Percentiles rank a stretch among this genome's conserved stretches.
These are phyloP conservation scores for Heliornis fulica DNA, from an alignment of 2,113 vertebrate genomes.

Conservation along the genomic window DNA sequence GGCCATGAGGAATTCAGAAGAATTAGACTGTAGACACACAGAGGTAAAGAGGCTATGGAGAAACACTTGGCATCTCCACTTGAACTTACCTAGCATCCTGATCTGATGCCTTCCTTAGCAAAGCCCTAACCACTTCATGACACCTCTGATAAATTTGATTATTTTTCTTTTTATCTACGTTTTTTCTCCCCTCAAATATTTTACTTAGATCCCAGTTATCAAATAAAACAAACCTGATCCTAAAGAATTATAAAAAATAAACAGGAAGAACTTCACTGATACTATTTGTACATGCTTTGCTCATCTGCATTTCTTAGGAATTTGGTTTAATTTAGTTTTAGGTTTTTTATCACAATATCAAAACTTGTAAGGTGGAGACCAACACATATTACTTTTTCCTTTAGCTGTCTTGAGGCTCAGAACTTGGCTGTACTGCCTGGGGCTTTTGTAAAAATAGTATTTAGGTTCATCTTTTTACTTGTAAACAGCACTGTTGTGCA, in stretches of 20 bases:
- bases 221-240: background rate
- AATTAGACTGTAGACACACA: background rate
- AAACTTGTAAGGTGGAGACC: background rate
- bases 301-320: background rate
- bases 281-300: accelerated
- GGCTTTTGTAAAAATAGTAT: background rate
- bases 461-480: background rate
- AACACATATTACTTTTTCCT: background rate
- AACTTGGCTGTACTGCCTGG: background rate
- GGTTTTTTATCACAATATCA: background rate
- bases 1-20: background rate
- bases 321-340: accelerated
- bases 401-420: background rate
- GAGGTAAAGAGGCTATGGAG: background rate
- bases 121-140: background rate
- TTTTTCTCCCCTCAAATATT: background rate
- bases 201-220: background rate
- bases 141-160: background rate
- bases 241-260: background rate
- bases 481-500: background rate
- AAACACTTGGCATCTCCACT: background rate
- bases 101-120: background rate
- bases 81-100: background rate
- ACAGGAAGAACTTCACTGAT: background rate
- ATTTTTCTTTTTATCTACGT: background rate